phyloP scores from a whole-genome alignment of 2,888 invertebrate species.

The Amblyteles armatorius region DNA sequence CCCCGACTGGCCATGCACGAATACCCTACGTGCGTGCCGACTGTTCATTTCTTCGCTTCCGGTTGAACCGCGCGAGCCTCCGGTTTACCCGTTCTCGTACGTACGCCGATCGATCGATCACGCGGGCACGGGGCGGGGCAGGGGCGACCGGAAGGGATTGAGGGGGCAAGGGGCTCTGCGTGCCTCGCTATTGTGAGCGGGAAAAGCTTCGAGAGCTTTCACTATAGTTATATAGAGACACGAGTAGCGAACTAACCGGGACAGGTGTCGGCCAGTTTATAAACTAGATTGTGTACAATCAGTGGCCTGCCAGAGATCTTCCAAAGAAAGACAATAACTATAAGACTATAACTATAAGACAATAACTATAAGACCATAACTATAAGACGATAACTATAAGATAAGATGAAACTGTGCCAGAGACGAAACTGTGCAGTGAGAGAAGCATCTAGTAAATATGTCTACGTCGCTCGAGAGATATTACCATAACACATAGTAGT shows the following conservation, averaged over 20 bases:
- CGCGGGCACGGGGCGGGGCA: background rate
- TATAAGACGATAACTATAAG: background rate
- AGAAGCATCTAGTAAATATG: background rate
- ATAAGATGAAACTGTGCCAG: background rate
- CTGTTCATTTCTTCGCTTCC: constrained; percentile 65
- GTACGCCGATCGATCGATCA: constrained; percentile 31
- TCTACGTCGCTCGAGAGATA: background rate
- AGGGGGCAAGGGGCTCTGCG: background rate
- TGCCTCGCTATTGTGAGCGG: background rate
- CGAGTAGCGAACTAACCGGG: background rate
- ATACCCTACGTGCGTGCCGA: constrained; percentile 60
- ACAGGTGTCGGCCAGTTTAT: background rate
- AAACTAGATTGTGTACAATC: background rate
- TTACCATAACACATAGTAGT: background rate
- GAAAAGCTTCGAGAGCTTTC: constrained; percentile 6
- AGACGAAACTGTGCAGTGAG: background rate
- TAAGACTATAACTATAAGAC: too few species aligned
- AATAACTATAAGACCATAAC: too few species aligned
- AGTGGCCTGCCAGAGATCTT: background rate
- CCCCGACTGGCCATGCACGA: constrained; percentile 34
- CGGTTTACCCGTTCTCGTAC: background rate
- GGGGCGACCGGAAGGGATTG: background rate
- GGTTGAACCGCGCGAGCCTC: background rate
- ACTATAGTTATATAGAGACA: background rate
- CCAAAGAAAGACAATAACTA: background rate